Base-by-base conservation (phyloP, 2,888 invertebrate genomes). In the Ligdia adustata region DNA sequence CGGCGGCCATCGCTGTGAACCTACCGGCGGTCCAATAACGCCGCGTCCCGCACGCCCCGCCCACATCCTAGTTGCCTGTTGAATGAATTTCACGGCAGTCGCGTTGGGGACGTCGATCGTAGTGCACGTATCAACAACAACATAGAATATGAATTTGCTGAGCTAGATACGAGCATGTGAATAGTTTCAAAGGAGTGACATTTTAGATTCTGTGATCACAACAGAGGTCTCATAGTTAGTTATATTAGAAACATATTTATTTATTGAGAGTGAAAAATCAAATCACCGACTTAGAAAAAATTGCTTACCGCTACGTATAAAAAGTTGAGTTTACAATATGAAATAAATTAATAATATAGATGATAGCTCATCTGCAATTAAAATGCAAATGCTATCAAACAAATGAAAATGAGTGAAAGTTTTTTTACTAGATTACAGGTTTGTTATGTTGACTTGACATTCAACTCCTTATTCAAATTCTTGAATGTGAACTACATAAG, bases 31-130 rank as follows among this genome's bases (percentile, higher is more conserved):
- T 75, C 90, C 90, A 90, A 89, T 90, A 75, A 80, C 72, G 68
- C 74, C 78, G 81, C 82, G 79, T 80, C 82, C 87, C 87, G 81
- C 88, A 68, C 86, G 88, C 89, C 86, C 89, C 89, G 88, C 89
- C 90, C 90, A 88, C 82, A 77, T 81, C 86, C 78, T 81, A 68
- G 69, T 67, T 54, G 82, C 80, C 78, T 85, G 81, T 83, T 88
- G 88, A 88, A 88, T 86, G 89, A 64, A 74, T 71, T 77, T 69
- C 74, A 69, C 81, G 81, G 82, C 84, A 89, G 90, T 89, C 82
- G 75, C 69, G 66, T 62, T 64, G 66, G 63, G 66, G 70, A 72
- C 71, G 64, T 66, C 62, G 62, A 63, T 62, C 55, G 61, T 54
- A 60, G 55, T 44, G 62, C 57, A 72, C 71, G 79, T 70, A 65